Evolutionary conservation across 2,113 vertebrate genomes (phyloP), one percentile per base, ranked within the genome.

Genomic region (Pampusana beccarii): DNA sequence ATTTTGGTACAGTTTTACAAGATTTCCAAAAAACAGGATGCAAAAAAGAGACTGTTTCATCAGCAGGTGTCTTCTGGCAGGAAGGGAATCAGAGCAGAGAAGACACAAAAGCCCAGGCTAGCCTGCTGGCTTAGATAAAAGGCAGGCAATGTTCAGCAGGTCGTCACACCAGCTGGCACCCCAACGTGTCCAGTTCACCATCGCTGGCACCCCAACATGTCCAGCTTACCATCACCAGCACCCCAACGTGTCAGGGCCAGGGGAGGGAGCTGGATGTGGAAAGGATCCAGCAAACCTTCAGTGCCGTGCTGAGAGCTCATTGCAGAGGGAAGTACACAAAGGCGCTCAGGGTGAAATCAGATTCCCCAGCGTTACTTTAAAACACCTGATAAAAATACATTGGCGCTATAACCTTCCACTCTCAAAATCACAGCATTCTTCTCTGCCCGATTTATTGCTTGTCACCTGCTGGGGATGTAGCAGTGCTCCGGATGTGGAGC

Each of bases 381-480:
- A 91, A 80, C 36, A 85, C 31, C 31, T 26, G n/a, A 78, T 80
- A 90, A 93, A 91, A 86, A 72, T 15, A 62, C 18, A 58, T 6
- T 1, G 9, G 40, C 82, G 79, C 50, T 66, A 8, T 38, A 69
- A 80, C 25, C 74, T 70, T 42, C 78, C 70, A 74, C 44, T 28
- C 36, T 67, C 84, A 60, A 75, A 80, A 80, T 46, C 78, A 54
- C 90, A 84, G 54, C 21, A 6, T 64, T 79, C 24, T 29, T 75
- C 46, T 56, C 78, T 61, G 65, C 26, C 48, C 57, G 15, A 15
- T 72, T 48, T 25, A 48, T 60, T 53, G 48, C 85, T 36, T 60
- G 77, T 92, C 69, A 44, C 72, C 83, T 84, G 38, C 81, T 57
- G 81, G 50, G 81, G 58, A 16, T 48, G 78, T 11, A 61, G 81